Base-by-base conservation (phyloP, 1,140 invertebrate species). In the Drosophila miranda region DNA sequence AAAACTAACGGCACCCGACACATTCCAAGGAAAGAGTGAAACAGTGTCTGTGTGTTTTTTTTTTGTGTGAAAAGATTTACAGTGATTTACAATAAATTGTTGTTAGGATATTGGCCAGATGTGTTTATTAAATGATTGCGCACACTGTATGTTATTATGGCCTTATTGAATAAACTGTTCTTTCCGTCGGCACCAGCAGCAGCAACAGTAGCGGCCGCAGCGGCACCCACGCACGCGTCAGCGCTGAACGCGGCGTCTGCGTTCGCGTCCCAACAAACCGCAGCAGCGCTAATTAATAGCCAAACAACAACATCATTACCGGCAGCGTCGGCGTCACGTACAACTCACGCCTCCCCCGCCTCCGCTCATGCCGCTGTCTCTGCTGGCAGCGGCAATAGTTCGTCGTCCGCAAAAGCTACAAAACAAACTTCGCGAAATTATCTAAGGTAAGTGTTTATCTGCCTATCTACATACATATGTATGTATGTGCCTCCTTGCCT, bases 151-250 rank as follows among this genome's bases (percentile, higher is more conserved):
- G 57, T 81, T 87, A 87, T 87, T 90, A 90, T 90, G 89, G 89
- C 89, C 76, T 72, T 90, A 74, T 82, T 90, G 82, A 90, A 90
- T 73, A 90, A 90, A 88, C 89, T 90, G 56, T 90, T 90, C 71
- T 90, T 90, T 78, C 89, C 89, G 70, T 84, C 89, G 71, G 73
- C 87, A 70, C 58, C 89, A 60, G 38, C 87, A 73, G 41, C 77
- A 69, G 19, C 75, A 62, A 28, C 63, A n/a, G 49, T 58, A 41
- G 45, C 68, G 55, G 64, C 71, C 51, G 42, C 68, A 43, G 64
- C 71, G 49, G 50, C 75, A 52, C 68, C 75, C 62, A 73, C 80
- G 46, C 77, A 67, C 68, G 48, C 71, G 67, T 41, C 56, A 23
- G 44, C 71, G 42, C 23, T 26, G 23, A 26, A 5, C 68, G 48